Evolutionary conservation across 2,888 invertebrate genomes (phyloP).

Genomic region (Drosophila pegasa): DNA sequence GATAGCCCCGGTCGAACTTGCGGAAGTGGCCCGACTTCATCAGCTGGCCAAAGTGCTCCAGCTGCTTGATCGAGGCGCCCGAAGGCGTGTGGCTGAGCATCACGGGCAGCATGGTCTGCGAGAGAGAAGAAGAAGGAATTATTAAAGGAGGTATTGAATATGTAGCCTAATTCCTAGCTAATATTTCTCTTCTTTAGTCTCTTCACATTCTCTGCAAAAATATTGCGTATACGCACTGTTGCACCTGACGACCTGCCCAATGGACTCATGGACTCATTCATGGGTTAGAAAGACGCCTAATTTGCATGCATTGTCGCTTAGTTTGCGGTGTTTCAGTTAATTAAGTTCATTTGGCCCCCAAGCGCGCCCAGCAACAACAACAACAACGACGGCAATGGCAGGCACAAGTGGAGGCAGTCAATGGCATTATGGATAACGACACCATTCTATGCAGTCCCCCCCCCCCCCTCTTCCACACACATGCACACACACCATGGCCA

Average conservation of each 20-base stretch:
- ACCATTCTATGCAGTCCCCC: conserved; percentile 25
- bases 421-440: conserved; percentile 59
- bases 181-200: not conserved
- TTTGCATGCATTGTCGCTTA: conserved; percentile 73
- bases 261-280: too few relatives aligned
- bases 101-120: conserved; percentile 85
- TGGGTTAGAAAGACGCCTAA: conserved; percentile 56
- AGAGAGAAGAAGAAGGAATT: not conserved
- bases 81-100: conserved; percentile 85
- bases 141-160: too few relatives aligned
- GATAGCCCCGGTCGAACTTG: conserved; percentile 85
- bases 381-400: conserved; percentile 19
- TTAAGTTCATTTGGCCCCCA: conserved; percentile 54
- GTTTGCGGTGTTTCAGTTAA: conserved; percentile 54
- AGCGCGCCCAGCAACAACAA: conserved; percentile 25
- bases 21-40: conserved; percentile 85
- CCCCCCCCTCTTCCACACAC: conserved; percentile 1
- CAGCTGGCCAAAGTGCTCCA: conserved; percentile 85
- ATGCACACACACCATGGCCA: conserved; percentile 16
- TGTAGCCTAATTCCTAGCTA: too few relatives aligned
- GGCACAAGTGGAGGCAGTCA: conserved; percentile 16
- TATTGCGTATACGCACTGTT: conserved; percentile 13
- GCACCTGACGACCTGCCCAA: not conserved
- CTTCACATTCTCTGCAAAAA: not conserved
- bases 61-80: conserved; percentile 84